Evolutionary conservation across 2,113 vertebrate genomes (phyloP).

Genomic region (Nibea coibor): DNA sequence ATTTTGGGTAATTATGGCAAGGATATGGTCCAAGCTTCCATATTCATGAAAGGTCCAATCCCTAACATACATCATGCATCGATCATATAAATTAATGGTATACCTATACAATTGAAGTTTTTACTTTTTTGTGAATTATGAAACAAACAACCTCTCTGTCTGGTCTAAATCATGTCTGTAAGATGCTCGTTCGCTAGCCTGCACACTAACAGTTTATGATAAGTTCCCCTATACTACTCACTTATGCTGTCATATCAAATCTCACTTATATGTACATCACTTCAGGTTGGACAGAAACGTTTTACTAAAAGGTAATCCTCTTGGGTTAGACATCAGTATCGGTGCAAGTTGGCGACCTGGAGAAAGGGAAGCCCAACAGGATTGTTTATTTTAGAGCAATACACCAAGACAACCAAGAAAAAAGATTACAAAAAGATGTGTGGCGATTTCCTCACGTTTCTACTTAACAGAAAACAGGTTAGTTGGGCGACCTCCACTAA

Average conservation of each 20-base stretch:
- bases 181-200: not conserved
- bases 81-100: constrained; percentile 12
- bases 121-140: no score
- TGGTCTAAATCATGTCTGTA: constrained; percentile 9
- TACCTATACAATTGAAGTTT: not conserved
- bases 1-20: constrained; percentile 68
- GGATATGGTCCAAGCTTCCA: constrained; percentile 40
- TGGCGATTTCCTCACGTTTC: no score
- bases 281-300: not conserved
- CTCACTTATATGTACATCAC: constrained; percentile 1
- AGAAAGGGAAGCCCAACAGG: no score
- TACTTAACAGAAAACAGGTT: no score
- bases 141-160: no score
- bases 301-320: not conserved
- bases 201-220: constrained; percentile 27
- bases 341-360: no score
- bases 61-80: not conserved
- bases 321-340: not conserved
- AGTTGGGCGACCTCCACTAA: no score
- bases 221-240: constrained; percentile 2
- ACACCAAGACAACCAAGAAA: no score
- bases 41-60: constrained; percentile 37
- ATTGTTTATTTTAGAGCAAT: no score
- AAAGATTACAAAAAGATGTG: no score
- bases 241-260: constrained; percentile 15